Evolutionary conservation across 2,888 invertebrate species (phyloP).

Genomic region (Plebejus argus): DNA sequence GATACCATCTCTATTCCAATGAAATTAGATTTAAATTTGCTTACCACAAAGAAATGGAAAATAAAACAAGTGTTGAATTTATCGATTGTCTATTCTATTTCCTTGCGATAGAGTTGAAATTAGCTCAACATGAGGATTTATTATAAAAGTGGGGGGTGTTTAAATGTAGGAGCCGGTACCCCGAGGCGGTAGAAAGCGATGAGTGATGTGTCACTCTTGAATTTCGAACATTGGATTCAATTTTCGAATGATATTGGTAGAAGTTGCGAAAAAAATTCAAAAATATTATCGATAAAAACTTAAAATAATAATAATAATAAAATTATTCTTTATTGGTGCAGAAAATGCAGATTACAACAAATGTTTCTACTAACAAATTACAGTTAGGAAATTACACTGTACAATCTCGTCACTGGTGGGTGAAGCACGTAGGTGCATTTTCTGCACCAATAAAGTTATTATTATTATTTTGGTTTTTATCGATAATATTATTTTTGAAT

Average conservation of each 20-base stretch:
- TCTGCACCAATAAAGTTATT: no score
- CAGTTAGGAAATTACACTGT: no score
- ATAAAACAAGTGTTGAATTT: neutral
- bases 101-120: neutral
- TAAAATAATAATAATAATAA: no score
- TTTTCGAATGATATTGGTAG: neutral
- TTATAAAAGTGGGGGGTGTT: conserved; percentile 9
- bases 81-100: neutral
- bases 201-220: conserved; percentile 27
- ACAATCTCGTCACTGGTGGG: no score
- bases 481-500: no score
- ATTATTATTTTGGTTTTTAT: no score
- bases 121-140: neutral
- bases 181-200: conserved; percentile 21
- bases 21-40: neutral
- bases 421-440: no score
- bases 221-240: neutral
- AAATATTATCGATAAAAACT: no score
- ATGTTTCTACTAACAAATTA: no score
- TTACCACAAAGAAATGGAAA: neutral
- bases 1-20: neutral
- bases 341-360: no score
- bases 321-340: no score
- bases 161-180: conserved; percentile 17
- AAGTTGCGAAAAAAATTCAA: neutral